These are phyloP conservation scores for Ovis canadensis DNA, from an alignment of 2,113 vertebrate genomes.

Conservation along the genomic window DNA sequence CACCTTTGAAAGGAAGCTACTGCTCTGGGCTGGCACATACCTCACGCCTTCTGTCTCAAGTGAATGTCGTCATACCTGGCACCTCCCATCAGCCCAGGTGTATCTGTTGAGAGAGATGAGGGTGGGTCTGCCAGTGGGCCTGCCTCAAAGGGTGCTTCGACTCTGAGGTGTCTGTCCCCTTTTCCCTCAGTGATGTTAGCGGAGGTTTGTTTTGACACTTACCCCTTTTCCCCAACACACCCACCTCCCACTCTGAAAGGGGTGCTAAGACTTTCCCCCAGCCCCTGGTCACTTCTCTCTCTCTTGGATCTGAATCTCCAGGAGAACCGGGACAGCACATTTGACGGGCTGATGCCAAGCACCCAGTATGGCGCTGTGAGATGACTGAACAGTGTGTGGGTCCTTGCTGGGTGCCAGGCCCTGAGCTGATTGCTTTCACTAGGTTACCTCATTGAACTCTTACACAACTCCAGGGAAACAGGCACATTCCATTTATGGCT, in stretches of 20 bases:
- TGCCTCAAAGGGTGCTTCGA: background rate
- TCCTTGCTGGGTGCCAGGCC: background rate
- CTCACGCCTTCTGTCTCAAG: background rate
- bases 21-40: background rate
- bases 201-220: background rate
- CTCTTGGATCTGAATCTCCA: background rate
- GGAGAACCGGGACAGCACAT: background rate
- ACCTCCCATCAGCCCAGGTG: background rate
- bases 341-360: background rate
- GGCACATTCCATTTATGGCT: background rate
- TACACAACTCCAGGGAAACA: background rate
- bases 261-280: background rate
- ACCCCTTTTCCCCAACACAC: rapidly evolving
- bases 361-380: background rate
- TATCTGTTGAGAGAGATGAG: background rate
- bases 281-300: background rate
- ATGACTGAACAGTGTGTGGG: background rate
- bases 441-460: background rate
- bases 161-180: background rate
- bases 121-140: background rate
- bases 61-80: background rate
- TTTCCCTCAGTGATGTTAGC: rapidly evolving
- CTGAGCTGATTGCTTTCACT: background rate
- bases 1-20: background rate
- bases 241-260: background rate